Evolutionary conservation across 1,140 invertebrate genomes (phyloP), one percentile per base, ranked within the genome.

Genomic region (Brachystomella parvula): DNA sequence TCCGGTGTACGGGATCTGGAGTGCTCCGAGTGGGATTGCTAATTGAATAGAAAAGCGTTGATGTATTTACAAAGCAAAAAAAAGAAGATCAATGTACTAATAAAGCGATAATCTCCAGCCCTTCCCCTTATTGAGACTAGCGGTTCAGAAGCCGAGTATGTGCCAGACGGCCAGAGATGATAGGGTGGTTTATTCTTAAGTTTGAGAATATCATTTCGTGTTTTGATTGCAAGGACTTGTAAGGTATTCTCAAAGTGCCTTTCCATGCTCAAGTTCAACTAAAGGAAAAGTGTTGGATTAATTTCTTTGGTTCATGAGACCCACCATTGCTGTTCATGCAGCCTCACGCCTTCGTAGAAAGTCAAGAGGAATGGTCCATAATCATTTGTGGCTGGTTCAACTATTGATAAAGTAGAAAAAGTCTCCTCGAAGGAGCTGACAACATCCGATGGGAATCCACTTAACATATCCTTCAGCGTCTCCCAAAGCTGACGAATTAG

Each of bases 221-320:
- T 31, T 61, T 66, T 66, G 44, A 70, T 63, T 1, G 61, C 47
- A 31, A 30, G 21, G 2, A 61, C 64, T 39, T 66, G 56, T 21
- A 70, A 53, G 0, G 66, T 61, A 56, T 70, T 66, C 32, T 12
- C 28, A 29, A 69, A 65, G 33, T 68, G 57, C 12, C 9, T 21
- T 0, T 53, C 21, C 9, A 19, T n/a, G 19, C 56, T 61, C 58
- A 68, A 12, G 17, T 64, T 30, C 24, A 68, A 30, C 61, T 67
- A 33, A 9, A 63, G 30, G 3, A 32, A 28, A 35, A n/a, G 6
- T 44, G 59, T 47, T 49, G 19, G 24, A 47, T 9, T 17, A 9
- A 53, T n/a, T n/a, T n/a, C n/a, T n/a, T n/a, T n/a, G n/a, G n/a
- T n/a, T n/a, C n/a, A n/a, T n/a, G n/a, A n/a, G n/a, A n/a, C n/a